Evolutionary conservation across 1,140 invertebrate genomes (phyloP), one percentile per base, ranked within the genome.

Genomic region (Diorhabda elongata): DNA sequence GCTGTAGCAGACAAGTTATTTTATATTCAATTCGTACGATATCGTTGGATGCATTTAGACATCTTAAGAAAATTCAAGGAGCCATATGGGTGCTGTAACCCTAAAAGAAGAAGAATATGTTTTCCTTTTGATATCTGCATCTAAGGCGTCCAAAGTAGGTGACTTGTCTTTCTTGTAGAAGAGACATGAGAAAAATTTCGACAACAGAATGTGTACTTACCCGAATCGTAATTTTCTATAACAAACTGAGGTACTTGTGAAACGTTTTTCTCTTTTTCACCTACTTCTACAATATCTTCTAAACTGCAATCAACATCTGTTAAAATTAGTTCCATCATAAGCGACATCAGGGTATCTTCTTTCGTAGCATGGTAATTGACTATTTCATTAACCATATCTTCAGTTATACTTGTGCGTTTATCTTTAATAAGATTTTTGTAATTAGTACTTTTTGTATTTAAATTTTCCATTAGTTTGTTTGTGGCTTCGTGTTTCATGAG

Each of bases 291-390:
- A 7, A 64, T 59, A 45, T 73, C 67, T 6, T 69, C 68, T 2
- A 71, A 56, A 45, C 64, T 69, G 62, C 69, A 70, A 44, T 71
- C 64, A 61, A 70, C 42, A 68, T 74, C 74, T 44, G 44, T 47
- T 61, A 75, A 56, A 69, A 76, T 70, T 42, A 77, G 45, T 26
- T 77, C 73, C 69, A 76, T 74, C 71, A 76, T 73, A 41, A 76
- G 66, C 11, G 71, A 73, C 59, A 75, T 57, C 66, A 71, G 72
- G 59, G 73, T 72, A 42, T 75, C 69, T 61, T 75, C 71, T 42
- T 76, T 73, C 7, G 43, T 68, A 5, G 44, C 70, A 57, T 70
- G 66, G 66, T 76, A 74, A 58, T 69, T 60, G 6, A 58, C 44
- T 7, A 76, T 75, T 62, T 72, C 73, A 2, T 71, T 45, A 11